A percentile compares a stretch with the other conserved stretches of the same genome.
Conservation (phyloP, 2,888 invertebrate species). For the Muscina levida region DNA sequence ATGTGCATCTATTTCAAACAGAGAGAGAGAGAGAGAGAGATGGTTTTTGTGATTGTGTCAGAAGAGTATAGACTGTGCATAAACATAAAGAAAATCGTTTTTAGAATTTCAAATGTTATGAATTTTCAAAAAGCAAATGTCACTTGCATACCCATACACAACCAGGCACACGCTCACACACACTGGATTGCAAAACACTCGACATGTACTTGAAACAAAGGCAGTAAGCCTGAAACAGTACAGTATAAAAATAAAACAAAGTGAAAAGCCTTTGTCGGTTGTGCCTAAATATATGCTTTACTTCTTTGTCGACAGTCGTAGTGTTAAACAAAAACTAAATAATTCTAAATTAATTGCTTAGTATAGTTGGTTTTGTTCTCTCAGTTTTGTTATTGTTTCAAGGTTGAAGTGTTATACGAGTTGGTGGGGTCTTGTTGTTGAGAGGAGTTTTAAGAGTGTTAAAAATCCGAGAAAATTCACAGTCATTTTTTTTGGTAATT, state of each 20-base stretch:
- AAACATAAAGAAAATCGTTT: constrained; percentile 65
- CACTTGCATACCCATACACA: constrained; percentile 55
- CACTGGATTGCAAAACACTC: too few relatives aligned
- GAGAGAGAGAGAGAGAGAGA: neutral
- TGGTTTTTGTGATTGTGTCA: neutral
- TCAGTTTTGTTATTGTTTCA: too few relatives aligned
- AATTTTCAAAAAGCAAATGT: constrained; percentile 66
- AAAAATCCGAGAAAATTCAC: too few relatives aligned
- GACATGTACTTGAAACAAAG: too few relatives aligned
- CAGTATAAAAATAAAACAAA: neutral
- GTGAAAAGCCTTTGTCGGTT: constrained; percentile 19
- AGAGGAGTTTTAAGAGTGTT: too few relatives aligned
- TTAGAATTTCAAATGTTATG: constrained; percentile 66
- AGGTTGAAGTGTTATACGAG: too few relatives aligned
- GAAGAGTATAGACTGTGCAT: constrained; percentile 20
- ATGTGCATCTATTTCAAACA: neutral
- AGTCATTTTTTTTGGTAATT: too few relatives aligned
- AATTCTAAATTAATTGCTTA: too few relatives aligned
- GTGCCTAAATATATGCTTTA: constrained; percentile 32
- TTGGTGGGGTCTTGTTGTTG: too few relatives aligned
- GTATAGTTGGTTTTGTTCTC: too few relatives aligned
- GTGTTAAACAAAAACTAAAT: too few relatives aligned
- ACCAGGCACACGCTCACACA: constrained; percentile 11
- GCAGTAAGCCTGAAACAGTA: too few relatives aligned
- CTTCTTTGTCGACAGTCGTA: neutral